Evolutionary conservation across 2,113 vertebrate species (phyloP).

Genomic region (Oophaga pumilio): DNA sequence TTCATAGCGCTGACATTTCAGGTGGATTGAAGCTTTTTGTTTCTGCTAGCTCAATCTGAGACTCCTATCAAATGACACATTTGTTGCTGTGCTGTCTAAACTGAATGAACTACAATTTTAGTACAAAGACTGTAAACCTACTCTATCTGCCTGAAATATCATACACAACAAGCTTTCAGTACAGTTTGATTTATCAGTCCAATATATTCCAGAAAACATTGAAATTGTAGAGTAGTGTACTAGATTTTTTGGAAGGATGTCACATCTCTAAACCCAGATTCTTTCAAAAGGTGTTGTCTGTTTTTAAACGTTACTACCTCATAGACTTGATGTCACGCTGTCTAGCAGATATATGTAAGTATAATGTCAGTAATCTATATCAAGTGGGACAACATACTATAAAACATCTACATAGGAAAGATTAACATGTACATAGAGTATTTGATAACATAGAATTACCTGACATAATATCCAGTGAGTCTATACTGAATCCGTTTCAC

Average conservation of each 20-base stretch:
- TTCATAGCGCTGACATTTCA: conserved; percentile 73
- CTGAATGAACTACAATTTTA: conserved; percentile 69
- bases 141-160: conserved; percentile 13
- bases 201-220: background rate
- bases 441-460: too few relatives aligned
- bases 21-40: conserved; percentile 75
- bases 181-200: background rate
- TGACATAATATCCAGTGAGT: too few relatives aligned
- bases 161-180: conserved; percentile 13
- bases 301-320: too few relatives aligned
- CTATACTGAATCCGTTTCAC: too few relatives aligned
- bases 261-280: background rate
- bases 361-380: too few relatives aligned
- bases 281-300: too few relatives aligned
- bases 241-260: background rate
- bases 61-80: conserved; percentile 73
- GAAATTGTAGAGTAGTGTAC: background rate
- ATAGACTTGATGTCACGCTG: too few relatives aligned
- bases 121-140: conserved; percentile 52
- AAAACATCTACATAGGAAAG: too few relatives aligned
- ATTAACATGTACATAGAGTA: too few relatives aligned
- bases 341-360: too few relatives aligned
- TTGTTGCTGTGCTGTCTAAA: conserved; percentile 75
- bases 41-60: conserved; percentile 68
- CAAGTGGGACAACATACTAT: too few relatives aligned